Conservation (phyloP, 2,797 vertebrate genomes). For the Astyanax mexicanus region DNA sequence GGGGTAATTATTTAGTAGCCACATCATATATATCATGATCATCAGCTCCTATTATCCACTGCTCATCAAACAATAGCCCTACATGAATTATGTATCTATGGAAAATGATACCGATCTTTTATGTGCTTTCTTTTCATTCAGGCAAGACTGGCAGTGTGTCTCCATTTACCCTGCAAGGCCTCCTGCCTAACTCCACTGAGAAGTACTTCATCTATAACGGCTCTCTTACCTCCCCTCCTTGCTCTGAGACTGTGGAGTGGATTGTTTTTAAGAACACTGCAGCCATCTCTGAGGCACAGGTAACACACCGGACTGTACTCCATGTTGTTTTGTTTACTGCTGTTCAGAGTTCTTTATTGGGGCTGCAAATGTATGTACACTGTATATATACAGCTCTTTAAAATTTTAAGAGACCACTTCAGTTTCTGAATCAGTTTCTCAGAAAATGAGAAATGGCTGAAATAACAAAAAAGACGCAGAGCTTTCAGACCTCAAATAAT, state of each 20-base stretch:
- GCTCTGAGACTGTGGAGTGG: conserved; percentile 93
- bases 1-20: not conserved
- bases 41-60: not conserved
- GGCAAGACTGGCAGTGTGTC: conserved; percentile 85
- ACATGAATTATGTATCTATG: conserved; percentile 2
- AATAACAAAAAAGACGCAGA: too few species aligned
- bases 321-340: not conserved
- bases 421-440: too few species aligned
- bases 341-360: not conserved
- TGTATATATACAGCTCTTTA: too few species aligned
- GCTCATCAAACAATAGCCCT: conserved; percentile 5
- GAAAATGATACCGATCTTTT: not conserved
- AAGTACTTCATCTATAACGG: conserved; percentile 96
- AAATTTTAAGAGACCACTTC: too few species aligned
- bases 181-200: conserved; percentile 90
- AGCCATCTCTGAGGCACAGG: conserved; percentile 86
- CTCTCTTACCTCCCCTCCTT: conserved; percentile 92
- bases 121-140: conserved; percentile 59
- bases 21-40: not conserved
- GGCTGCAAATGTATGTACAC: not conserved
- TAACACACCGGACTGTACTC: conserved; percentile 42
- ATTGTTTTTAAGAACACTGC: conserved; percentile 91
- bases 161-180: conserved; percentile 83
- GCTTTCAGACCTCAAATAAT: too few species aligned
- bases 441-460: too few species aligned